Conservation (phyloP, 2,888 invertebrate genomes). For the Agelastica alni region DNA sequence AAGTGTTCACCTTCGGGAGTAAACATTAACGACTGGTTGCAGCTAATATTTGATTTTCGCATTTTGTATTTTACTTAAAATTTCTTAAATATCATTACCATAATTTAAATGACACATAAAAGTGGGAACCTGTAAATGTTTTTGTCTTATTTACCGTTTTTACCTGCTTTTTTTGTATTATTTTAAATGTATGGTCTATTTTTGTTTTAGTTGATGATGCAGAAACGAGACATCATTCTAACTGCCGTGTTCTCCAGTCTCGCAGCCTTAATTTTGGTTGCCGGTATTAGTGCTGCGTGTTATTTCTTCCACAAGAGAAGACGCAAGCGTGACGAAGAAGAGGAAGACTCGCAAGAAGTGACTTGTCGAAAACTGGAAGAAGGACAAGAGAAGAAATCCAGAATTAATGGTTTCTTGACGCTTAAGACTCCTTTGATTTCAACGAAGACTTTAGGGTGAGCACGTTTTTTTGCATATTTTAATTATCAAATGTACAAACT, state of each 20-base stretch:
- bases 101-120: no score
- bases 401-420: conserved; percentile 69
- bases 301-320: conserved; percentile 62
- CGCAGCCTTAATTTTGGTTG: conserved; percentile 63
- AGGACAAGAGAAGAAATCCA: conserved; percentile 61
- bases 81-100: no score
- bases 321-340: conserved; percentile 58
- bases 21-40: no score
- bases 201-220: conserved; percentile 67
- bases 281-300: conserved; percentile 63
- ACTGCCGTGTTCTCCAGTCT: conserved; percentile 68
- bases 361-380: conserved; percentile 50
- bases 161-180: no score
- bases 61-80: no score
- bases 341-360: conserved; percentile 61
- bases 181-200: no score
- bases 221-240: conserved; percentile 69
- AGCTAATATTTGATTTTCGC: no score
- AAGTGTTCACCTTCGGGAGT: no score
- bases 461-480: no score
- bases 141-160: no score
- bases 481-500: no score
- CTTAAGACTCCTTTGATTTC: conserved; percentile 75
- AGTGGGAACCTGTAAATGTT: no score
- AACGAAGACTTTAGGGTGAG: conserved; percentile 77